Conservation (phyloP, 2,113 vertebrate genomes). For the Laticauda colubrina region DNA sequence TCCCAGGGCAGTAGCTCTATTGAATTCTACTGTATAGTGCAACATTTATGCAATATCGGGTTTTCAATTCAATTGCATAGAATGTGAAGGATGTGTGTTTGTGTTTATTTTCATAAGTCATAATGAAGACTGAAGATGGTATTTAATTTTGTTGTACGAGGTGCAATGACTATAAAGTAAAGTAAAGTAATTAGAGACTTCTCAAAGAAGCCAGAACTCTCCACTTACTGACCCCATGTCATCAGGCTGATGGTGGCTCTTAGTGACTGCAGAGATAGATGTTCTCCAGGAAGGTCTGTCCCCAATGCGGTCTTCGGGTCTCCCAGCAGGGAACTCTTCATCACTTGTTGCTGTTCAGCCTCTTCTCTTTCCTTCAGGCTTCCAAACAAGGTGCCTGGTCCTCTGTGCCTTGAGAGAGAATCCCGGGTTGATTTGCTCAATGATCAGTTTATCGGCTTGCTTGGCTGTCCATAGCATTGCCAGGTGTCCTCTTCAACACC, state of each 20-base stretch:
- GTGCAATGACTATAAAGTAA: too few relatives aligned
- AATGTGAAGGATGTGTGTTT: too few relatives aligned
- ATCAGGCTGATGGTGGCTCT: background rate
- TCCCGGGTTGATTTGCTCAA: background rate
- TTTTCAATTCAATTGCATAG: too few relatives aligned
- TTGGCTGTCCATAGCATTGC: background rate
- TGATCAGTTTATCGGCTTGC: background rate
- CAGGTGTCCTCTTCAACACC: background rate
- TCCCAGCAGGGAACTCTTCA: background rate
- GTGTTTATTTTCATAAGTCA: too few relatives aligned
- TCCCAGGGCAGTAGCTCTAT: too few relatives aligned
- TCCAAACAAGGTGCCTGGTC: background rate
- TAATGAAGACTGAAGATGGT: too few relatives aligned
- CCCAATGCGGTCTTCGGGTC: background rate
- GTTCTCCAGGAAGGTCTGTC: background rate
- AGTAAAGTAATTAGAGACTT: background rate
- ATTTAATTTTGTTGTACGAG: too few relatives aligned
- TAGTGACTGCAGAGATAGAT: background rate
- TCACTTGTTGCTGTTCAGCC: background rate
- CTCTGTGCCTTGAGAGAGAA: background rate
- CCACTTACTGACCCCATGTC: background rate
- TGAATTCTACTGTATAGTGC: too few relatives aligned
- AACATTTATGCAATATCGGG: too few relatives aligned
- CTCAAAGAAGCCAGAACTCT: background rate
- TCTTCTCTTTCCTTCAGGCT: background rate